These are phyloP conservation scores for Drosophila niveifrons DNA, from an alignment of 2,888 invertebrate species.

Conservation along the genomic window DNA sequence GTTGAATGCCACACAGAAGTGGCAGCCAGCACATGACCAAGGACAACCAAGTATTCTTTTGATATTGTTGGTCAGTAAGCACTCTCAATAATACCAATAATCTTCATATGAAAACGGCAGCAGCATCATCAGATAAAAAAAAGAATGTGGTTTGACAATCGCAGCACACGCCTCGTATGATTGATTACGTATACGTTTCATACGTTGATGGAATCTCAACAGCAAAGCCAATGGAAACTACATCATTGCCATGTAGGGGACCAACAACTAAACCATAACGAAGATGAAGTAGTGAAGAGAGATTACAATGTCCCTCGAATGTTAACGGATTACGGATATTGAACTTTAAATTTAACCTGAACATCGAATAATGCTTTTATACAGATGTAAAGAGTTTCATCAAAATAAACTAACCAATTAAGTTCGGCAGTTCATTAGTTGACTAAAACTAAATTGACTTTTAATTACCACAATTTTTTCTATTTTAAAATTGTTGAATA, in stretches of 20 bases:
- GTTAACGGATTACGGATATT: slow-evolving; percentile 1
- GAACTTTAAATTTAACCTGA: not conserved
- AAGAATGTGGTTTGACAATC: slow-evolving; percentile 25
- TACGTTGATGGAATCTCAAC: slow-evolving; percentile 37
- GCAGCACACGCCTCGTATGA: slow-evolving; percentile 47
- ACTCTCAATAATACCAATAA: slow-evolving; percentile 58
- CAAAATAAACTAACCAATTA: not conserved
- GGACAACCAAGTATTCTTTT: slow-evolving; percentile 15
- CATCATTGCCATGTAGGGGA: slow-evolving; percentile 1
- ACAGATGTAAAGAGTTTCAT: not conserved
- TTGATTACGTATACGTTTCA: slow-evolving; percentile 53
- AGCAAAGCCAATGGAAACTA: slow-evolving; percentile 4
- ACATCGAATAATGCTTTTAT: no score
- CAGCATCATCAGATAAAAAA: slow-evolving; percentile 1
- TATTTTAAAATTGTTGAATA: not conserved
- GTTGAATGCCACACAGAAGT: slow-evolving; percentile 47
- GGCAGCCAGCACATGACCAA: slow-evolving; percentile 57
- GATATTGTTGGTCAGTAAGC: slow-evolving; percentile 30
- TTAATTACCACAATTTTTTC: not conserved
- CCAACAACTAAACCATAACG: slow-evolving; percentile 9
- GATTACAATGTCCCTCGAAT: not conserved
- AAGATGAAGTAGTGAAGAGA: slow-evolving; percentile 13
- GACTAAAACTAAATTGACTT: not conserved
- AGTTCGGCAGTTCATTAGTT: not conserved
- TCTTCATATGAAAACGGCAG: slow-evolving; percentile 31